Evolutionary conservation across 2,113 vertebrate genomes (phyloP).

Genomic region (Embiotoca jacksoni): DNA sequence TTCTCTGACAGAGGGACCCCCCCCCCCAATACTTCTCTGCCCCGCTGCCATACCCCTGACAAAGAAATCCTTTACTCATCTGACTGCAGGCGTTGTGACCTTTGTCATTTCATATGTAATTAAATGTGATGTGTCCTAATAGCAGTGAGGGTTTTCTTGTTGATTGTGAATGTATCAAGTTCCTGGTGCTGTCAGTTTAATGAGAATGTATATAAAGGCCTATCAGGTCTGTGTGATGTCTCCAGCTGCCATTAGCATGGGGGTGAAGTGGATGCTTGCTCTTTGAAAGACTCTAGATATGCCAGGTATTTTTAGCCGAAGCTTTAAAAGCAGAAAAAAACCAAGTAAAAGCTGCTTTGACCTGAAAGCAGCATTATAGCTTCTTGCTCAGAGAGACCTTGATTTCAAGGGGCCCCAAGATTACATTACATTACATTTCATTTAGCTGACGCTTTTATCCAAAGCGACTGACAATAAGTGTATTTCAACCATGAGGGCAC

Average conservation of each 20-base stretch:
- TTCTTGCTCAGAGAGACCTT: neutral
- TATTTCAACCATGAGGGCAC: too few species aligned
- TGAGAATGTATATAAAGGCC: conserved; percentile 65
- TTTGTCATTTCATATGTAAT: conserved; percentile 68
- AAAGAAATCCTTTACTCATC: conserved; percentile 70
- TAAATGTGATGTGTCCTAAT: conserved; percentile 66
- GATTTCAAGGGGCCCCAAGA: neutral
- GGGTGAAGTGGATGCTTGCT: conserved; percentile 70
- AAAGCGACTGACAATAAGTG: too few species aligned
- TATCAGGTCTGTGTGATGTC: conserved; percentile 72
- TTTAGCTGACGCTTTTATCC: too few species aligned
- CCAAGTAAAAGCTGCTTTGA: conserved; percentile 45
- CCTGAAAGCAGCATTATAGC: conserved; percentile 20
- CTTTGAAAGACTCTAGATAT: conserved; percentile 77
- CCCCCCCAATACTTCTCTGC: neutral
- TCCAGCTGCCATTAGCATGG: conserved; percentile 71
- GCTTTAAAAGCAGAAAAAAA: conserved; percentile 65
- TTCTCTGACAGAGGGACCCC: conserved; percentile 39
- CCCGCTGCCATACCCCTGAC: conserved; percentile 37
- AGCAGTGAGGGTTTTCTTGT: conserved; percentile 51
- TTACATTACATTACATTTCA: too few species aligned
- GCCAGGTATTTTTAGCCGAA: conserved; percentile 78
- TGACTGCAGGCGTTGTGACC: conserved; percentile 61
- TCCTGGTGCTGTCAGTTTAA: conserved; percentile 53
- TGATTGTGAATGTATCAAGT: conserved; percentile 67